phyloP scores from a whole-genome alignment of 2,797 vertebrate genomes.

The Potorous gilbertii region DNA sequence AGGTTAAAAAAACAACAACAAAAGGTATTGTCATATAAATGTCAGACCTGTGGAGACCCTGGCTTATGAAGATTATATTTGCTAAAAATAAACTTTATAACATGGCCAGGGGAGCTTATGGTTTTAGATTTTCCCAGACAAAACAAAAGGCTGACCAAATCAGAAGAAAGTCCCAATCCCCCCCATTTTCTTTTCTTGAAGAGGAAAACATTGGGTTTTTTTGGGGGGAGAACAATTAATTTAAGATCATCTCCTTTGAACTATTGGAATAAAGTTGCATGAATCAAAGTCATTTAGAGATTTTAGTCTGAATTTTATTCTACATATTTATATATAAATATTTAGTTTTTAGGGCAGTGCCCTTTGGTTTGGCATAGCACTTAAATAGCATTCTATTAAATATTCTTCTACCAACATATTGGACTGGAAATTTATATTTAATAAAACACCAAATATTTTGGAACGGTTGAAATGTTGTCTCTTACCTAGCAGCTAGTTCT shows the following conservation, averaged over 20 bases:
- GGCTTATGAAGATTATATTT: slow-evolving; percentile 25
- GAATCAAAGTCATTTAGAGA: slow-evolving; percentile 13
- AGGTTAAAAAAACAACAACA: slow-evolving; percentile 35
- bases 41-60: slow-evolving; percentile 50
- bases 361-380: background rate
- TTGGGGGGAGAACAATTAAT: background rate
- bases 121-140: slow-evolving; percentile 28
- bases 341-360: background rate
- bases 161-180: background rate
- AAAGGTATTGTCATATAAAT: slow-evolving; percentile 44
- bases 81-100: slow-evolving; percentile 18
- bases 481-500: background rate
- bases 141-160: background rate
- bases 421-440: slow-evolving; percentile 1
- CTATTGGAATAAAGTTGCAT: background rate
- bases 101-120: background rate
- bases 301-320: background rate
- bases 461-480: background rate
- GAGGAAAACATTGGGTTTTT: no score
- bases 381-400: background rate
- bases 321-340: background rate
- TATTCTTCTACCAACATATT: background rate
- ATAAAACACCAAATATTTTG: background rate
- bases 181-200: background rate
- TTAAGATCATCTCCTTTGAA: background rate